Evolutionary conservation across 1,140 invertebrate species (phyloP), one percentile per base, ranked within the genome.

Genomic region (Oedothorax gibbosus): DNA sequence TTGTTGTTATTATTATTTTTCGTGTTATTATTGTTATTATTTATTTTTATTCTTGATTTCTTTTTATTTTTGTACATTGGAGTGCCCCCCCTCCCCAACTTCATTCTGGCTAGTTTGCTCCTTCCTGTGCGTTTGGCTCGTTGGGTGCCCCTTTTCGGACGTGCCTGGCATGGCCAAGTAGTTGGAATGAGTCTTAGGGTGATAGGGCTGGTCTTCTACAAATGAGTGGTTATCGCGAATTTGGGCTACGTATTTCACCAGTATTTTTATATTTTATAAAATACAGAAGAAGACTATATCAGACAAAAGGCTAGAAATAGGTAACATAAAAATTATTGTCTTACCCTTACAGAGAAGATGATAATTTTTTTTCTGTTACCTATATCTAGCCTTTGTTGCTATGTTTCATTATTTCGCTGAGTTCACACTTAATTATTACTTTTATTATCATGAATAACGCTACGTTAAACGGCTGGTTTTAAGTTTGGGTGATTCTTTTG

Each of bases 71-170:
- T 35, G 35, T 35, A 82, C 69, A 73, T 82, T 35, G 69, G 57
- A 82, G 79, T 82, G 79, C 21, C 79, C 68, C 54, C 79, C 79
- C n/a, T n/a, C 68, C 66, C 49, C 54, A 51, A 73, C 79, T 82
- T 82, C 73, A 82, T 73, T 82, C 79, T 72, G 68, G 79, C 69
- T 72, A 72, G 79, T 73, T 82, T 68, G 71, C 69, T 82, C 69
- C 79, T 82, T 82, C 79, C 79, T 82, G 79, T 82, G 79, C 73
- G 69, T 82, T 82, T 82, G 79, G 79, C 79, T 82, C 79, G 79
- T 54, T 82, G 79, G 79, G 79, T 82, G 79, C 79, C 79, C 73
- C 79, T 82, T 21, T 35, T 60, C 35, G 35, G 6, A 82, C 79
- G 79, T 82, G 79, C 72, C 79, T 72, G 35, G 79, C 79, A 82